These are phyloP conservation scores for Synanceia verrucosa DNA, from an alignment of 2,797 vertebrate species.

Conservation along the genomic window DNA sequence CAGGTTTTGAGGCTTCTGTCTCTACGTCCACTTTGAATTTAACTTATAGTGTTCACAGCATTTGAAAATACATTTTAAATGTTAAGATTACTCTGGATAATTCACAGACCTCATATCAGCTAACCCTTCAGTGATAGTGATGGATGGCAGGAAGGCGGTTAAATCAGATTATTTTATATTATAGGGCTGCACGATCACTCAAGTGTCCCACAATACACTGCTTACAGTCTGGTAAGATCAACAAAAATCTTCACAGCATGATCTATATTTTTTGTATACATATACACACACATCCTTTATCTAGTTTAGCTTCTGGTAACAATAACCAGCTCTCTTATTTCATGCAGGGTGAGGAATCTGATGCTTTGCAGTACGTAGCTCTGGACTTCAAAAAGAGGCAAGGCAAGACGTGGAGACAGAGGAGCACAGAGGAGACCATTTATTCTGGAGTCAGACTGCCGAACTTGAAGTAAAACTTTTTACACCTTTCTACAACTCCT, in stretches of 20 bases:
- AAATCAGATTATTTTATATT: background rate
- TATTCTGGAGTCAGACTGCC: slow-evolving; percentile 36
- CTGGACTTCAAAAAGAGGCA: slow-evolving; percentile 47
- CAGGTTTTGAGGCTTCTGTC: background rate
- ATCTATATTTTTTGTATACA: too few relatives aligned
- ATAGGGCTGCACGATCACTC: background rate
- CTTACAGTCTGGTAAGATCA: slow-evolving; percentile 25
- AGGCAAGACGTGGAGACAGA: slow-evolving; percentile 12
- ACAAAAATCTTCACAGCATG: background rate
- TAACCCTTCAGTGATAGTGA: background rate
- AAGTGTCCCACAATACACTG: background rate
- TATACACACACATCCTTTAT: rapidly evolving
- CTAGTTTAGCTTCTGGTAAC: background rate
- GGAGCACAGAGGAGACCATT: slow-evolving; percentile 11
- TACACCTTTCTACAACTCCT: background rate
- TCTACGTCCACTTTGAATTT: background rate
- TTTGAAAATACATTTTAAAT: too few relatives aligned
- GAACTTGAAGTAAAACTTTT: background rate
- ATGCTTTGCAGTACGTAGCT: slow-evolving; percentile 38
- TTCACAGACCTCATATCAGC: too few relatives aligned
- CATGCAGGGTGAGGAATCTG: slow-evolving; percentile 19
- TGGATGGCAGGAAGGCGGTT: background rate
- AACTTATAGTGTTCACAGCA: background rate
- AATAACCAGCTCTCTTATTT: background rate
- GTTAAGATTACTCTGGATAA: background rate